Evolutionary conservation across 2,888 invertebrate species (phyloP), one percentile per base, ranked within the genome.

Genomic region (Bombylius discolor): DNA sequence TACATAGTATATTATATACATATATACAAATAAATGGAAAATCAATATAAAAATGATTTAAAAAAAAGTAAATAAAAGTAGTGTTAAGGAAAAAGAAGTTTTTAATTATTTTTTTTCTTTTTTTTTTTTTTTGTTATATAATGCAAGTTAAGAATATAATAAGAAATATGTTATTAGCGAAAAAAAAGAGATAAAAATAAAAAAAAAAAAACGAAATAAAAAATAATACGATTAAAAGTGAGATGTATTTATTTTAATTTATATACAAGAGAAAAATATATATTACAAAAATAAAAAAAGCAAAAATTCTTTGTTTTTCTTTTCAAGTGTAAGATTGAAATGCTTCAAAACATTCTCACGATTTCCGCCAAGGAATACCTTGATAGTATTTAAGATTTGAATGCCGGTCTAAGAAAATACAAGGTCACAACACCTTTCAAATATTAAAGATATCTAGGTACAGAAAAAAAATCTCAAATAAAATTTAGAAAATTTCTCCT

Each of bases 161-260:
- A 53, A 53, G 47, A 53, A 53, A 53, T 49, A 44, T 53, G 53
- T 53, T 53, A 53, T 53, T 53, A 53, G 44, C 49, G 39, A 51
- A 55, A 42, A 55, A 34, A 32, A 23, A 8, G 7, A 46, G 34
- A 14, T 5, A 45, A 46, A 46, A 14, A 14, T 14, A 14, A 23
- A 8, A 33, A 34, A 34, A 36, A 13, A 49, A 33, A 47, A 31
- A 31, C 11, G 31, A 47, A 47, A 31, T 14, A 7, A 32, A 32
- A 55, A 34, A 50, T 50, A 55, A 51, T 42, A 47, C 39, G 47
- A 51, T 42, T 42, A 46, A 55, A 54, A 47, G 51, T 55, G 51
- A 55, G 60, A 64, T 62, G 58, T 70, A 70, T 70, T 70, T 70
- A 70, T 70, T 70, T 70, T 70, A 70, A 70, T 70, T 70, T 70